Base-by-base conservation (phyloP, 2,113 vertebrate species). In the Hypomesus transpacificus region DNA sequence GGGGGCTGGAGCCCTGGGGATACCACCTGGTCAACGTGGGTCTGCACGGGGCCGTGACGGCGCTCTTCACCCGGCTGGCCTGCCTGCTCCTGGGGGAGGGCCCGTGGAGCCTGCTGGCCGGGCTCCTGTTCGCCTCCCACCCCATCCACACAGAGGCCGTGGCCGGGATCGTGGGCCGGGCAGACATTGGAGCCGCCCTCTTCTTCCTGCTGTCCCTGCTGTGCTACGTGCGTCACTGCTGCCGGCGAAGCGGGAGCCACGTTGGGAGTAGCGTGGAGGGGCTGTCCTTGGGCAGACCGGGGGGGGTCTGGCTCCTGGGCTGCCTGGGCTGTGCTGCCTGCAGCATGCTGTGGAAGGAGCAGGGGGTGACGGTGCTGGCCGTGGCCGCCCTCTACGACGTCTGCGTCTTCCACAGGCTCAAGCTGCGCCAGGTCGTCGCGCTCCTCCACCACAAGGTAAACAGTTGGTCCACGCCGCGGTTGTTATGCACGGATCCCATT, bases 261-360 rank as follows among this genome's bases (percentile, higher is more conserved):
- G 83, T 78, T 0, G 75, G 82, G 84, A 85, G 61, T 88, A 89
- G 31, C 89, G 39, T 46, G 39, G 39, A 46, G 9, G 39, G 39
- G 9, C 39, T 46, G 39, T 46, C 39, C 39, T 46, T 9, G 39
- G 39, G 39, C 5, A 93, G 85, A 77, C 87, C 66, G 83, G 70
- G 66, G 91, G 92, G 66, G 91, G 92, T 92, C 76, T 99, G 97
- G 97, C 91, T 99, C 74, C 80, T 94, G 64, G 92, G 90, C 71
- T 90, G 96, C 0, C 92, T 97, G 68, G 86, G 89, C 18, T 96
- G 94, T 1, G 96, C 97, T 0, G 93, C 92, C 0, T 96, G 94
- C 91, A 98, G 97, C 89, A 97, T 99, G 96, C 86, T 99, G 57
- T 99, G 97, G 96, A 99, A 99, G 85, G 97, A 99, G 80, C 97